Percentiles rank a stretch among this genome's conserved stretches.
Evolutionary conservation across 30 jellyfish, hydroid and myxozoan species (phyloP).

Genomic region (Turritopsis rubra): DNA sequence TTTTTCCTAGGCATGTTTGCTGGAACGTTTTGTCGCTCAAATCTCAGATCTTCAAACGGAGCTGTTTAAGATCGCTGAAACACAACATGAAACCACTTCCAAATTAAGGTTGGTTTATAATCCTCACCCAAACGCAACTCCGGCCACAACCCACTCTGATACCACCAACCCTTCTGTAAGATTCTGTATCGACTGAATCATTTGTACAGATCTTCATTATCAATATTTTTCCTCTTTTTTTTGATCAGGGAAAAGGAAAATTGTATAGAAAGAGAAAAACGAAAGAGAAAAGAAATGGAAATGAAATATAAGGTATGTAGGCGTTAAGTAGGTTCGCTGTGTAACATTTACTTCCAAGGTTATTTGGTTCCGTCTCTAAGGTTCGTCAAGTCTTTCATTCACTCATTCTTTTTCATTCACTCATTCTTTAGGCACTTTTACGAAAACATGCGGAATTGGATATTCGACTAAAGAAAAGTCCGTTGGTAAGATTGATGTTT

Average conservation of each 20-base stretch:
- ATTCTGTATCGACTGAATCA: background rate
- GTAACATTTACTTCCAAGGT: background rate
- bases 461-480: background rate
- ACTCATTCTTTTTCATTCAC: too few species aligned
- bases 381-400: too few species aligned
- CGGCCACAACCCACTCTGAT: too few species aligned
- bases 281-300: background rate
- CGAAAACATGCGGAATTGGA: background rate
- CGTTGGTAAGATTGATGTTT: background rate
- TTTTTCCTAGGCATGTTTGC: background rate
- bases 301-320: background rate
- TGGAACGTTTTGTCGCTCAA: background rate
- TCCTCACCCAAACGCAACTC: too few species aligned
- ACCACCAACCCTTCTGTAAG: too few species aligned
- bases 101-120: background rate
- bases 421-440: background rate
- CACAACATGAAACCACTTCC: background rate
- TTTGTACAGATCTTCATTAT: background rate
- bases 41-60: constrained; percentile 2
- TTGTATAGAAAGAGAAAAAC: background rate
- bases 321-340: background rate
- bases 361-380: background rate
- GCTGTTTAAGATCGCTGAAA: background rate
- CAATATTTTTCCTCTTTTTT: too few species aligned
- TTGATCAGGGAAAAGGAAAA: background rate